These are phyloP conservation scores for Oikopleura vanhoeffeni DNA, from an alignment of 23 tunicate genomes.

Conservation along the genomic window DNA sequence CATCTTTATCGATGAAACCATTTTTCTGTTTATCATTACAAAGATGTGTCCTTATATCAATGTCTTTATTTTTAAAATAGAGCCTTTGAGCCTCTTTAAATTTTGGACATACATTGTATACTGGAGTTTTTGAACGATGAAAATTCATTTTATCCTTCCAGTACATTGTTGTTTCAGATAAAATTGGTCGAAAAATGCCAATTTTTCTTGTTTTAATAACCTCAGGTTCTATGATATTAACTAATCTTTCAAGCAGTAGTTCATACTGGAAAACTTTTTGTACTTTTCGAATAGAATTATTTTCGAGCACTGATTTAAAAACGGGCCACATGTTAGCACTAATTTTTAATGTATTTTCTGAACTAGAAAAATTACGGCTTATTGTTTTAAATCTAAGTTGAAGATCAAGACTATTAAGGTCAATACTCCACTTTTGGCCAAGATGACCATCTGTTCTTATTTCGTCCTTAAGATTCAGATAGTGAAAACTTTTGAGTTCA, in stretches of 20 bases:
- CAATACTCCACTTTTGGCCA: not conserved
- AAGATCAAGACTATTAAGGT: not conserved
- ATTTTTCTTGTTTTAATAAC: not conserved
- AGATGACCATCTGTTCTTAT: not conserved
- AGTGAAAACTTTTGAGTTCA: not conserved
- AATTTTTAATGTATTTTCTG: not conserved
- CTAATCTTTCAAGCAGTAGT: not conserved
- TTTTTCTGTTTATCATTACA: not conserved
- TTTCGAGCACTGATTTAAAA: not conserved
- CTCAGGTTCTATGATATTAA: not conserved
- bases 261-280: not conserved
- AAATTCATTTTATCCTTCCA: too few species aligned
- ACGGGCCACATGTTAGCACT: not conserved
- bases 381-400: not conserved
- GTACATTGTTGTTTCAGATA: not conserved
- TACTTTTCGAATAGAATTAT: not conserved
- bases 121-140: too few species aligned
- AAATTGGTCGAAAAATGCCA: not conserved
- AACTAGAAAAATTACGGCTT: not conserved
- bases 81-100: not conserved
- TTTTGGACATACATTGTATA: not conserved
- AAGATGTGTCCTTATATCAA: not conserved
- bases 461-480: not conserved
- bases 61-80: not conserved
- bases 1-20: not conserved